Evolutionary conservation across 2,113 vertebrate genomes (phyloP).

Genomic region (Hirundichthys speculiger): DNA sequence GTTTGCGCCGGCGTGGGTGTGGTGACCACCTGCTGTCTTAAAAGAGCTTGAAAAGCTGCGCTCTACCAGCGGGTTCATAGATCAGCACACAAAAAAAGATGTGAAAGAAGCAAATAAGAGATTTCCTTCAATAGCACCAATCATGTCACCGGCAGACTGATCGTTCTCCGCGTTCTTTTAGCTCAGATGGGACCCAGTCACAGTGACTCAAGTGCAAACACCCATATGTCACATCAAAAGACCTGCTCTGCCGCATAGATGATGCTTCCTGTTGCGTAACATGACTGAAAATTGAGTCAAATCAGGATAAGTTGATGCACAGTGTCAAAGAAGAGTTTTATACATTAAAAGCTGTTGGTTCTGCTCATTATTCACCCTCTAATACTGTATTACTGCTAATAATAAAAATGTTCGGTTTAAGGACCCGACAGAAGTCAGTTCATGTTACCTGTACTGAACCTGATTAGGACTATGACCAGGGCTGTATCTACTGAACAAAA

Average conservation of each 20-base stretch:
- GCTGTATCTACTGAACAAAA: too few relatives aligned
- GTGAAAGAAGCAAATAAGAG: conserved; percentile 40
- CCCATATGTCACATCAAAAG: background rate
- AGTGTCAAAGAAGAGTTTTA: too few relatives aligned
- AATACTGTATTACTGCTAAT: too few relatives aligned
- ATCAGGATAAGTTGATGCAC: background rate
- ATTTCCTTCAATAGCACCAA: conserved; percentile 25
- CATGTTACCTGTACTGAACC: too few relatives aligned
- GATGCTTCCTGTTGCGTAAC: background rate
- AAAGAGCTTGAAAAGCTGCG: conserved; percentile 51
- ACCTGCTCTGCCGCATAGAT: background rate
- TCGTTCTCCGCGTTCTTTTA: conserved; percentile 12
- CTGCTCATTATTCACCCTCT: too few relatives aligned
- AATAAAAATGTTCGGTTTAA: too few relatives aligned
- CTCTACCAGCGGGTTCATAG: conserved; percentile 45
- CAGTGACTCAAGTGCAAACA: background rate
- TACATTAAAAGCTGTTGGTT: too few relatives aligned
- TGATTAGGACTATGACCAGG: too few relatives aligned
- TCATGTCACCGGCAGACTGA: conserved; percentile 40
- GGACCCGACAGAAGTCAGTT: too few relatives aligned
- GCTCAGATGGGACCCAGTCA: conserved; percentile 17
- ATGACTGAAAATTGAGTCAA: background rate
- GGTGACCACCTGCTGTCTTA: conserved; percentile 71
- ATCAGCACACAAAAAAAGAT: conserved; percentile 35
- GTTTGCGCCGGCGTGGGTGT: conserved; percentile 55